phyloP scores from a whole-genome alignment of 2,113 vertebrate species.

The Equus quagga region DNA sequence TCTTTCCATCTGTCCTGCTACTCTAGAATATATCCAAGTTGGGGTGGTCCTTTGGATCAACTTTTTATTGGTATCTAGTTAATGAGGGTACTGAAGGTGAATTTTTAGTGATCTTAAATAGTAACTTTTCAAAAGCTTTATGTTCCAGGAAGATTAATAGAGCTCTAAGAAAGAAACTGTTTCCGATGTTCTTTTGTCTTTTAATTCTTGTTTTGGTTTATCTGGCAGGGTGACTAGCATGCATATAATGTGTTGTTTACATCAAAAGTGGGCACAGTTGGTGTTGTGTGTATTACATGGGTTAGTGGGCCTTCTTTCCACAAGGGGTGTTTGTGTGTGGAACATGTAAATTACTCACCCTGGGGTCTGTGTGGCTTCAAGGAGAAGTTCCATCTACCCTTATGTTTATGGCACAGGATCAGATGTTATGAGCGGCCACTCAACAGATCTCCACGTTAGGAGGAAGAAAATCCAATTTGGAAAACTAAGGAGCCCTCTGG shows the following conservation, averaged over 20 bases:
- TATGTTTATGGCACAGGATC: neutral
- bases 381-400: neutral
- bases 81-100: neutral
- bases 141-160: neutral
- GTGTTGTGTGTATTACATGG: neutral
- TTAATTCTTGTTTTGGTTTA: slow-evolving; percentile 24
- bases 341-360: neutral
- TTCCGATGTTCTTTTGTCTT: neutral
- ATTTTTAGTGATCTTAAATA: neutral
- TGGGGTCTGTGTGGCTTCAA: neutral
- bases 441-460: neutral
- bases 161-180: neutral
- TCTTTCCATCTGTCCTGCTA: slow-evolving; percentile 10
- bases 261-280: neutral
- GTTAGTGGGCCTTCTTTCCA: neutral
- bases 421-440: neutral
- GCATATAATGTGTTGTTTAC: neutral
- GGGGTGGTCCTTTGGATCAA: neutral
- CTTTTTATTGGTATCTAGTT: slow-evolving; percentile 37
- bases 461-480: neutral
- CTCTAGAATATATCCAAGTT: neutral
- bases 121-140: slow-evolving; percentile 32
- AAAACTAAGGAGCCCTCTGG: neutral
- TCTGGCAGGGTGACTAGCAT: neutral
- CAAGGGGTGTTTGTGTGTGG: neutral